Evolutionary conservation across 2,113 vertebrate species (phyloP).

Genomic region (Heterochromis multidens): DNA sequence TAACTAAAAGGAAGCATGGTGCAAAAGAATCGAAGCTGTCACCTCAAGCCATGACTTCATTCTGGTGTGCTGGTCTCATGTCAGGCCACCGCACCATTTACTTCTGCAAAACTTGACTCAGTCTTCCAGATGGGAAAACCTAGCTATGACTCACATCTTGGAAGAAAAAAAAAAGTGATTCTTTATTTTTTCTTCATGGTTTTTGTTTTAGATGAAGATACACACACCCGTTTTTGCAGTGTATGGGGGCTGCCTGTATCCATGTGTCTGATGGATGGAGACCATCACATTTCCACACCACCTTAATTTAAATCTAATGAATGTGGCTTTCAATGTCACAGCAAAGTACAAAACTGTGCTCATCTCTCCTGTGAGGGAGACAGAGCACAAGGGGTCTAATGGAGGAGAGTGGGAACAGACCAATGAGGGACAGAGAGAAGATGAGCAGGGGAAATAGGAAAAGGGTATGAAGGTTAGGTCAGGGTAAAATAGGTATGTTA

Average conservation of each 20-base stretch:
- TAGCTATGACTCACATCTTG: slow-evolving; percentile 28
- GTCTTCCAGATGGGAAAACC: slow-evolving; percentile 20
- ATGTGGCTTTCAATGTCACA: slow-evolving; percentile 71
- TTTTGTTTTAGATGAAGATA: background rate
- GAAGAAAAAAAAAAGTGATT: background rate
- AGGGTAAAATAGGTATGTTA: slow-evolving; percentile 51
- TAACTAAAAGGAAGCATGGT: slow-evolving; percentile 4
- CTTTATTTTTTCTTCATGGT: background rate
- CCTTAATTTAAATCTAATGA: slow-evolving; percentile 67
- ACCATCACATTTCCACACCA: slow-evolving; percentile 33
- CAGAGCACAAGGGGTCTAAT: slow-evolving; percentile 18
- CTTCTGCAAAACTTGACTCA: slow-evolving; percentile 34
- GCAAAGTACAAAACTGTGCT: slow-evolving; percentile 55
- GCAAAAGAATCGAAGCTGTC: slow-evolving; percentile 34
- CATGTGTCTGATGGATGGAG: slow-evolving; percentile 14
- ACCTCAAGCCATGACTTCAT: slow-evolving; percentile 34
- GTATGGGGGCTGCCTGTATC: background rate
- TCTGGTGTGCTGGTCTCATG: slow-evolving; percentile 32
- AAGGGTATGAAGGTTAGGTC: slow-evolving; percentile 29
- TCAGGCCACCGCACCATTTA: slow-evolving; percentile 43
- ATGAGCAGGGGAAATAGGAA: slow-evolving; percentile 18
- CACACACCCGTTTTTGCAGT: background rate
- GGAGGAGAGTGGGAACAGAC: slow-evolving; percentile 9
- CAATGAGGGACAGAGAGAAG: slow-evolving; percentile 7
- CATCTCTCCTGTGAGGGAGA: slow-evolving; percentile 59